Percentiles rank a stretch among this genome's conserved stretches.
Evolutionary conservation across 2,113 vertebrate species (phyloP).

Genomic region (Taurulus bubalis): DNA sequence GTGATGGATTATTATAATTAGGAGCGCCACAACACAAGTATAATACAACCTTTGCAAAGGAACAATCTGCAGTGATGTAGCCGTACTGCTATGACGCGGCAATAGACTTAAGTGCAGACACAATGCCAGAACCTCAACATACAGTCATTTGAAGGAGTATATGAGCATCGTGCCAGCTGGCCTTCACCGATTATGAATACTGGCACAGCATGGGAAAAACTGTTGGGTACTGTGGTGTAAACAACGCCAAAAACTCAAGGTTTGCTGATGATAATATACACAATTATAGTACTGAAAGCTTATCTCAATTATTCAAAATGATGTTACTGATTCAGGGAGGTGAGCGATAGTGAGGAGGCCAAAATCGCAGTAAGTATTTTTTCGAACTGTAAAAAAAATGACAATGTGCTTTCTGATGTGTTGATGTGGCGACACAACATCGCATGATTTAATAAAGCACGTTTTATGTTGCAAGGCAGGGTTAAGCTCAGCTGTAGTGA

Average conservation of each 20-base stretch:
- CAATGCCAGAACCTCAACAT: conserved; percentile 12
- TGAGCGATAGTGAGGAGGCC: not conserved
- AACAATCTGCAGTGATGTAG: not conserved
- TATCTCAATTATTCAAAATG: not conserved
- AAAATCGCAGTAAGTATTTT: not conserved
- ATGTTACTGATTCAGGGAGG: not conserved
- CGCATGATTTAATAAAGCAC: not conserved
- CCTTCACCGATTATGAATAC: conserved; percentile 53
- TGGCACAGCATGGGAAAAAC: conserved; percentile 24
- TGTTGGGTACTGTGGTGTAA: not conserved
- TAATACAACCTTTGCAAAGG: not conserved
- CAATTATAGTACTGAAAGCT: conserved; percentile 8
- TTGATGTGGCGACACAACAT: too few relatives aligned
- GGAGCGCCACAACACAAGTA: not conserved
- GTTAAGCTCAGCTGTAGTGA: not conserved
- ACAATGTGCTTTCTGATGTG: not conserved
- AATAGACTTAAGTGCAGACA: not conserved
- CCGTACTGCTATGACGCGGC: not conserved
- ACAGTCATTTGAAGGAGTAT: conserved; percentile 24
- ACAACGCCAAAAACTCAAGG: conserved; percentile 7
- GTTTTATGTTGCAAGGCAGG: not conserved
- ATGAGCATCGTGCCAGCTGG: conserved; percentile 47
- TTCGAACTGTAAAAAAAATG: not conserved
- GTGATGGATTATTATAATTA: conserved; percentile 28
- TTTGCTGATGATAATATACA: not conserved